phyloP scores from a whole-genome alignment of 2,888 invertebrate species.

The Phortica magna region DNA sequence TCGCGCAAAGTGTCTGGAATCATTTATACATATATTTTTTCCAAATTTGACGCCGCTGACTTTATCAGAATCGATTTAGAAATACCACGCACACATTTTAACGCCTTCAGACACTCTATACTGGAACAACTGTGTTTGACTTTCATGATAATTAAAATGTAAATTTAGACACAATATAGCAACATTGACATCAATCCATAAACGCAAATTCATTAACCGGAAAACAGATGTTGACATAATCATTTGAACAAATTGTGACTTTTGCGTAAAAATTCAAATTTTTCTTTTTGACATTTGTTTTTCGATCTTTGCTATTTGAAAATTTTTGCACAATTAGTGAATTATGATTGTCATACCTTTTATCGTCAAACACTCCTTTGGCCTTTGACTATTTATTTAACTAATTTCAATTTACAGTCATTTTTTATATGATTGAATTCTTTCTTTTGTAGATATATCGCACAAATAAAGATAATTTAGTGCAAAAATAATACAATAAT shows the following conservation, averaged over 20 bases:
- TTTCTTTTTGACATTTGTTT: neutral
- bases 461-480: constrained; percentile 11
- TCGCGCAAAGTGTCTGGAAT: too few relatives aligned
- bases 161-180: neutral
- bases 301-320: too few relatives aligned
- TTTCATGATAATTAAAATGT: constrained; percentile 23
- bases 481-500: neutral
- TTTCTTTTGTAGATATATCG: neutral
- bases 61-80: neutral
- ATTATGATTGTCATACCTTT: too few relatives aligned
- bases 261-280: neutral
- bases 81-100: neutral
- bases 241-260: neutral
- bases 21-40: neutral
- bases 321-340: too few relatives aligned
- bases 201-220: neutral
- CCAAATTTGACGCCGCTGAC: neutral
- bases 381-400: neutral
- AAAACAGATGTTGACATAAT: constrained; percentile 16
- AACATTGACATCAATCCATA: constrained; percentile 23
- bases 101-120: neutral
- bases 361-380: too few relatives aligned
- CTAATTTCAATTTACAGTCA: too few relatives aligned
- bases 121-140: neutral
- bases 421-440: neutral